Evolutionary conservation across 2,113 vertebrate species (phyloP), one percentile per base, ranked within the genome.

Genomic region (Pipra filicauda): DNA sequence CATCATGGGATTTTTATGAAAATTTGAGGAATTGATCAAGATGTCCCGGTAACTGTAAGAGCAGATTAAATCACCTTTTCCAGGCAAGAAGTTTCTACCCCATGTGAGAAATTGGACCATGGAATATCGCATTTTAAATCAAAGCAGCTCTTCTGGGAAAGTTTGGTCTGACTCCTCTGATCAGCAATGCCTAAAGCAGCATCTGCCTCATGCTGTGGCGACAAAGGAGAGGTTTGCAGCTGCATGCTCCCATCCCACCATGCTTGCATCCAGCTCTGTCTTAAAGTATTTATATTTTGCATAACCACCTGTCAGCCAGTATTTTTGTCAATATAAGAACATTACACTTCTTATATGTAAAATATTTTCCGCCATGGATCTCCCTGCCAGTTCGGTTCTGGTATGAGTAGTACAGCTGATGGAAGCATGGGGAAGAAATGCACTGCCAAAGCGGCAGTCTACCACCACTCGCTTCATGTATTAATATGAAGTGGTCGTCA

Each of bases 401-500:
- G 22, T 64, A 31, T 2, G 1, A 67, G 16, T 1, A 75, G 39
- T 23, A 28, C 6, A 6, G 61, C 59, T 55, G 76, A 64, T 7
- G 30, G 52, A 62, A 33, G 21, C 2, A 1, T 0, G 0, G 64
- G 30, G 15, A 39, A 75, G 57, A 86, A 51, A 67, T 3, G 49
- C 23, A 20, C 27, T 5, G 5, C 30, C 30, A 0, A 61, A 72
- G 43, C 8, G 8, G 6, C 13, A 12, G 23, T 6, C 74, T 35
- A 33, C 30, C 18, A 51, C n/a, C 22, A 12, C 9, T 52, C 2
- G 1, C 17, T 43, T 51, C 61, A 15, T 0, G 0, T 35, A 31
- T 15, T 69, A 41, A 31, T 65, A 51, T 1, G 2, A 88, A 80
- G 46, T 9, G 33, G 33, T 33, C 4, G 1, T 66, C 11, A 10